Base-by-base conservation (phyloP, 2,113 vertebrate genomes). In the Siphamia tubifer region DNA sequence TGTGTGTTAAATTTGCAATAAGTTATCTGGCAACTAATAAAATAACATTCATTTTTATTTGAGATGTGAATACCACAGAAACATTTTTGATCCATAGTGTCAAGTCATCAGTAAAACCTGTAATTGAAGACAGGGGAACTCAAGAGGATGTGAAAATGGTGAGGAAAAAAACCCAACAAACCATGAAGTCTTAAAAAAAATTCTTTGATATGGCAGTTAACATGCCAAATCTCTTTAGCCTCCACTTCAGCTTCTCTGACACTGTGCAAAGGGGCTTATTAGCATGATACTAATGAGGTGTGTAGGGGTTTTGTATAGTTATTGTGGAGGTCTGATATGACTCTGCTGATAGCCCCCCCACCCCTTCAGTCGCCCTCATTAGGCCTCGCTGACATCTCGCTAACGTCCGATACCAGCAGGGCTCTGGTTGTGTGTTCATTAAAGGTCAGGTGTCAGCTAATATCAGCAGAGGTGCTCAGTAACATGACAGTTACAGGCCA, bases 391-490 rank as follows among this genome's bases (percentile, higher is more conserved):
- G 67, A 79, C 70, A 74, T 77, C 74, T 39, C 10, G 19, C 38
- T 45, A 36, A 73, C 70, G 62, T 54, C 45, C 63, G 52, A 28
- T 39, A 44, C 19, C 62, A 65, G 57, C 43, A 0, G 11, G 25
- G 35, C 67, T 63, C 56, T 38, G 42, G 16, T 35, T 44, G 23
- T 8, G 27, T 57, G 74, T 79, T 84, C 70, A 74, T 87, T 85
- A 87, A 85, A 88, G 87, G 89, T 89, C 83, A 87, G 63, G 76
- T 72, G 83, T 77, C 75, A 11, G 58, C 56, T 52, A 58, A 43
- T 21, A 71, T 73, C 19, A 35, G 62, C 1, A 0, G 17, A 47
- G 40, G 45, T 52, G 45, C 47, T 31, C 3, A 0, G 16, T 55
- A 63, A 73, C 69, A 42, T 66, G 77, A 42, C 39, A 5, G 56